Percentiles rank a stretch among this genome's conserved stretches.
Conservation (phyloP, 2,888 invertebrate genomes). For the Aspidiotus rigidus region DNA sequence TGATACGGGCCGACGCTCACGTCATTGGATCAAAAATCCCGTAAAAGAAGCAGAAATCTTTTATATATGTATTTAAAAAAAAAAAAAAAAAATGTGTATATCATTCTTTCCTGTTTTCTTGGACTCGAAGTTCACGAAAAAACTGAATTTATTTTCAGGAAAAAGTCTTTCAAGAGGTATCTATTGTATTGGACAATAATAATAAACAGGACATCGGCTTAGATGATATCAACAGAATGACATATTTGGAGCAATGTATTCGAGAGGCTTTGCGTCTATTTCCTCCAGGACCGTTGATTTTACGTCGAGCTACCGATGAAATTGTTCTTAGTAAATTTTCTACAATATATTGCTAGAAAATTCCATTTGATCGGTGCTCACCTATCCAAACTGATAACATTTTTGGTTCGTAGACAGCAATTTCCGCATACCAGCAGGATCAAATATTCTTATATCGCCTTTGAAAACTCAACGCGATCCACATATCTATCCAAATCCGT, state of each 20-base stretch:
- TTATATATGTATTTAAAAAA: no score
- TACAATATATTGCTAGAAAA: no score
- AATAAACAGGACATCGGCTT: slow-evolving; percentile 40
- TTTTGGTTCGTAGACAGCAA: slow-evolving; percentile 9
- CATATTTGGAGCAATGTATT: slow-evolving; percentile 36
- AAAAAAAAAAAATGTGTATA: no score
- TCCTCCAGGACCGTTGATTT: slow-evolving; percentile 34
- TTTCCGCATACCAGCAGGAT: slow-evolving; percentile 16
- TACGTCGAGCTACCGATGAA: slow-evolving; percentile 23
- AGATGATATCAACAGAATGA: slow-evolving; percentile 43
- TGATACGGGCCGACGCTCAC: no score
- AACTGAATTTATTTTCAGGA: slow-evolving; percentile 30
- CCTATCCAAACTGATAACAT: no score
- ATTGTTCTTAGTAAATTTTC: no score
- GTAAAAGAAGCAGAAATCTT: no score
- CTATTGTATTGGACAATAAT: slow-evolving; percentile 36
- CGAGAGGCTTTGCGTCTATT: slow-evolving; percentile 37
- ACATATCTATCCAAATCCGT: slow-evolving; percentile 19
- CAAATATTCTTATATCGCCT: slow-evolving; percentile 10
- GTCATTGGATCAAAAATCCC: no score
- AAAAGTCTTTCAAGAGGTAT: slow-evolving; percentile 37
- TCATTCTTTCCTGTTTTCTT: no score
- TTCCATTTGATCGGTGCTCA: no score
- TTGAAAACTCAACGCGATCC: slow-evolving; percentile 14
- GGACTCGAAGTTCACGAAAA: no score